These are phyloP conservation scores for Limnephilus marmoratus DNA, from an alignment of 2,888 invertebrate species.

Conservation along the genomic window DNA sequence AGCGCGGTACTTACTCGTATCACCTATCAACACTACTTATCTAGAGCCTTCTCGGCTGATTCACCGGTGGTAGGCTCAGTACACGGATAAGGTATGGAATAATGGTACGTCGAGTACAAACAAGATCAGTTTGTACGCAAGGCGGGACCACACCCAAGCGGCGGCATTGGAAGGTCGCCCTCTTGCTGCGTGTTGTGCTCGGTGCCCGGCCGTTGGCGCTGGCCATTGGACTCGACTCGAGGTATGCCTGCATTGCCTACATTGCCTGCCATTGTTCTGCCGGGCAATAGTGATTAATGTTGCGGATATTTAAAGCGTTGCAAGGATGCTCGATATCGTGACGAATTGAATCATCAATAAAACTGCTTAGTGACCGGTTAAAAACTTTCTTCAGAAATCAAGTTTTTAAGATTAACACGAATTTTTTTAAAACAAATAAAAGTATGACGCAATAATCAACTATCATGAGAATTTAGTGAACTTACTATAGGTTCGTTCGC, in stretches of 20 bases:
- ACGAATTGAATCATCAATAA: background rate
- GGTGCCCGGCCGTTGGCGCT: background rate
- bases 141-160: conserved; percentile 50
- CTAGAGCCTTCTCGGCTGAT: background rate
- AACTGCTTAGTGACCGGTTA: background rate
- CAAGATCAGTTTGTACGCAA: background rate
- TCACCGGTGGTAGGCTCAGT: background rate
- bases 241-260: background rate
- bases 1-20: background rate
- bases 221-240: background rate
- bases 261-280: background rate
- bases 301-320: background rate
- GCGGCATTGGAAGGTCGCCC: conserved; percentile 61
- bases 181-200: background rate
- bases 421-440: background rate
- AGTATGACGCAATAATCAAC: background rate
- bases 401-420: background rate
- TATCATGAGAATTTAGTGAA: background rate
- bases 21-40: background rate
- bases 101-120: background rate
- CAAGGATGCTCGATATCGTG: background rate
- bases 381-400: background rate
- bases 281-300: background rate
- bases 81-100: conserved; percentile 5
- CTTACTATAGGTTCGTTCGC: background rate